A percentile compares a stretch with the other conserved stretches of the same genome.
Evolutionary conservation across 2,113 vertebrate species (phyloP).

Genomic region (Thalassoma bifasciatum): DNA sequence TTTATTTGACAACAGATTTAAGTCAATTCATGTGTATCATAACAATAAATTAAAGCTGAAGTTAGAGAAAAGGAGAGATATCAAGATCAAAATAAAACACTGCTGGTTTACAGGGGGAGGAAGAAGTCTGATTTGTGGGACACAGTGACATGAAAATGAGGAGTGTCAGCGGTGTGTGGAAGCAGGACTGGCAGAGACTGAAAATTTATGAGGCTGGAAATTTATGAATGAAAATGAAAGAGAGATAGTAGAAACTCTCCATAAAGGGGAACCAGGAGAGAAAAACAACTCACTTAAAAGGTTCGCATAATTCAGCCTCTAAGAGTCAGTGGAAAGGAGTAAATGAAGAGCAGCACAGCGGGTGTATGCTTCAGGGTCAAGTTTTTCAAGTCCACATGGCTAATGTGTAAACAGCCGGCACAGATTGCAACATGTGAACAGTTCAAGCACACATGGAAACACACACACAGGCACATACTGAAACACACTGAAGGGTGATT

Average conservation of each 20-base stretch:
- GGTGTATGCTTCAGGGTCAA: conserved; percentile 41
- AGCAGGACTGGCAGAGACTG: conserved; percentile 5
- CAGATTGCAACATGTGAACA: conserved; percentile 15
- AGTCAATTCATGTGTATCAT: too few relatives aligned
- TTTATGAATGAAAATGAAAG: conserved; percentile 16
- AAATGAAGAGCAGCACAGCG: conserved; percentile 41
- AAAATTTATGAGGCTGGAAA: conserved; percentile 39
- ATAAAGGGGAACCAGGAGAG: neutral
- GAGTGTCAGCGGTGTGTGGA: conserved; percentile 6
- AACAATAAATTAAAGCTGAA: neutral
- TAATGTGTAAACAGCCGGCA: conserved; percentile 51
- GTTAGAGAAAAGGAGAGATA: neutral
- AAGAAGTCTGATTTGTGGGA: conserved; percentile 11
- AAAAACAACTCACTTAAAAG: conserved; percentile 14
- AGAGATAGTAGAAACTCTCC: neutral
- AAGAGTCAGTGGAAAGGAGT: neutral
- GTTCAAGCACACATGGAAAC: neutral
- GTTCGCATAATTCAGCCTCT: conserved; percentile 24
- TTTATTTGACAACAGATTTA: too few relatives aligned
- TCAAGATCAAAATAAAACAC: neutral
- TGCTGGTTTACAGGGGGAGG: neutral
- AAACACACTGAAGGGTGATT: conserved; percentile 60
- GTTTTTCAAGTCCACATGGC: conserved; percentile 24
- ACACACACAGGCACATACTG: conserved; percentile 7
- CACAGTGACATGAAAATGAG: conserved; percentile 20